Evolutionary conservation across 2,888 invertebrate species (phyloP).

Genomic region (Neoscelio sp.): DNA sequence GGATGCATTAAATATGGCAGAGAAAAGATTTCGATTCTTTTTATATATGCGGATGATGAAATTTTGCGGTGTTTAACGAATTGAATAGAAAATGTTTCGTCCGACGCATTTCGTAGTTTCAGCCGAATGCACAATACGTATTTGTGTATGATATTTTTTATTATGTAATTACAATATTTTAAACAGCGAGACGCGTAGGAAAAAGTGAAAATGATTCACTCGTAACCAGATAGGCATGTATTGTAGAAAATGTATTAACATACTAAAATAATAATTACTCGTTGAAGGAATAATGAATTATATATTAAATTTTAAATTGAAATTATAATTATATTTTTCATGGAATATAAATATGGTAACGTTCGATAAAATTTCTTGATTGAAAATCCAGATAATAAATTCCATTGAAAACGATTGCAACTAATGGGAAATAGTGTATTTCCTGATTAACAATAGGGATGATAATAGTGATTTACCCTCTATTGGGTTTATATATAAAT

Average conservation of each 20-base stretch:
- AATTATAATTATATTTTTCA: too few relatives aligned
- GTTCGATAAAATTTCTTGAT: too few relatives aligned
- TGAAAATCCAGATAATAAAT: too few relatives aligned
- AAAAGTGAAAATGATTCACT: slow-evolving; percentile 42
- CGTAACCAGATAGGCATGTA: slow-evolving; percentile 17
- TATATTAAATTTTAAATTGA: slow-evolving; percentile 9
- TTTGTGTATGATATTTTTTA: slow-evolving; percentile 30
- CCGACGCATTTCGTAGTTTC: slow-evolving; percentile 35
- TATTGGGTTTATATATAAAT: too few relatives aligned
- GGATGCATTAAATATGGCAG: slow-evolving; percentile 12
- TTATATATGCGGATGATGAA: slow-evolving; percentile 34
- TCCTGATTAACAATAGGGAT: too few relatives aligned
- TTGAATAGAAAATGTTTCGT: slow-evolving; percentile 52
- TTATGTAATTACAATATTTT: slow-evolving; percentile 49
- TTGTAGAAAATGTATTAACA: slow-evolving; percentile 29
- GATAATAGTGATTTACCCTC: too few relatives aligned
- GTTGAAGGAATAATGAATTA: slow-evolving; percentile 9
- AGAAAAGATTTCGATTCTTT: slow-evolving; percentile 42
- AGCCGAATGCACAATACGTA: slow-evolving; percentile 33
- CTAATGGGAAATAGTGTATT: too few relatives aligned
- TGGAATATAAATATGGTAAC: too few relatives aligned
- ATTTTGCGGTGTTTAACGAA: slow-evolving; percentile 30
- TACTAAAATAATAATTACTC: slow-evolving; percentile 19
- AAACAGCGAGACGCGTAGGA: slow-evolving; percentile 30
- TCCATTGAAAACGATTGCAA: too few relatives aligned